Conservation (phyloP, 2,797 vertebrate genomes). For the Esox masquinongy region DNA sequence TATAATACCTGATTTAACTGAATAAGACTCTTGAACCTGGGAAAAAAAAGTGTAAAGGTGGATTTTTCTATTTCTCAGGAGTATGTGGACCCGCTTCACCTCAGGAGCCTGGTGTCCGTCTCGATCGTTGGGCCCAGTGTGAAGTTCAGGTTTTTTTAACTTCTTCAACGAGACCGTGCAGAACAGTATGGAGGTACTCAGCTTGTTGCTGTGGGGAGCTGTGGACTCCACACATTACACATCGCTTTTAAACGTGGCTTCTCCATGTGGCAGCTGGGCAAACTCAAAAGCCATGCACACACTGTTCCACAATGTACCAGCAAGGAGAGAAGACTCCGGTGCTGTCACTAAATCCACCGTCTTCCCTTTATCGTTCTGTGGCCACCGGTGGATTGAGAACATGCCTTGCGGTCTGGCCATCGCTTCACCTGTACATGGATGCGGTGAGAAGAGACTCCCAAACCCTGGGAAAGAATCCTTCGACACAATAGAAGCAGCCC, state of each 20-base stretch:
- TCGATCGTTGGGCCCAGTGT: neutral
- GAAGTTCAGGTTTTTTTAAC: no score
- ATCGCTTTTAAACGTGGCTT: neutral
- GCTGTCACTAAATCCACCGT: no score
- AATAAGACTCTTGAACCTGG: neutral
- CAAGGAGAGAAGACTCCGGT: no score
- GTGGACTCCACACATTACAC: conserved; percentile 5
- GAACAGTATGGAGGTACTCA: conserved; percentile 12
- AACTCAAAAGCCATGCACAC: no score
- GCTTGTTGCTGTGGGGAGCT: conserved; percentile 12
- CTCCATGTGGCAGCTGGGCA: no score
- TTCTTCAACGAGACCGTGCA: neutral
- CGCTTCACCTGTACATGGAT: no score
- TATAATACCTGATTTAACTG: no score
- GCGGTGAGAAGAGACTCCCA: conserved; percentile 28
- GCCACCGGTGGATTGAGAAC: no score
- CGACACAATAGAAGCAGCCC: conserved; percentile 25
- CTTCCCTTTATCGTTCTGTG: no score
- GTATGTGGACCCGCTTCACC: conserved; percentile 13
- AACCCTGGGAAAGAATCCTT: conserved; percentile 30
- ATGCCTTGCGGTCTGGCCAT: conserved; percentile 30
- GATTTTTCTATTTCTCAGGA: neutral
- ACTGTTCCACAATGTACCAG: no score
- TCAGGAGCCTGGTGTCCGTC: conserved; percentile 25
- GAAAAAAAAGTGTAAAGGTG: no score